Percentiles rank a stretch among this genome's conserved stretches.
Conservation (phyloP, 1,140 invertebrate genomes). For the Drosophila sechellia region DNA sequence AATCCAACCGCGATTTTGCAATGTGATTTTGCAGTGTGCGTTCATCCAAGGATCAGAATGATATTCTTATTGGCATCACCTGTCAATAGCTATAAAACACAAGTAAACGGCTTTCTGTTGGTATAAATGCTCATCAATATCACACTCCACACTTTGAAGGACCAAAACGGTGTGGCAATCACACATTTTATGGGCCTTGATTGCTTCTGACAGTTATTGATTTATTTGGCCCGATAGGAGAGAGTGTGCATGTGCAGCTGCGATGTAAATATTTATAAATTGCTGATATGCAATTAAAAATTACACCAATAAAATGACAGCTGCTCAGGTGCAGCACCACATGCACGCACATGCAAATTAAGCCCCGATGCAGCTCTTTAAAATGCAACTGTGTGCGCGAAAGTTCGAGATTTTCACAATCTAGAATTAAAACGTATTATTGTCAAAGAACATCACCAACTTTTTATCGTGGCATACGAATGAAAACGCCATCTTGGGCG, state of each 20-base stretch:
- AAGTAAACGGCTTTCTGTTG: slow-evolving; percentile 30
- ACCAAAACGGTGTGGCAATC: slow-evolving; percentile 19
- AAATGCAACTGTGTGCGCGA: slow-evolving; percentile 14
- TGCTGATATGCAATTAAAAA: slow-evolving; percentile 75
- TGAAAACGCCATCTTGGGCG: no score
- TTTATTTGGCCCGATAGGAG: slow-evolving; percentile 42
- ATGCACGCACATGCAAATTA: slow-evolving; percentile 11
- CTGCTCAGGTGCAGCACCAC: slow-evolving; percentile 38
- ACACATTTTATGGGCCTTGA: slow-evolving; percentile 64
- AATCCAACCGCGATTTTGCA: no score
- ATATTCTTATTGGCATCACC: slow-evolving; percentile 1
- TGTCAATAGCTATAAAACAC: slow-evolving; percentile 19
- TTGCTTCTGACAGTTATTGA: slow-evolving; percentile 79
- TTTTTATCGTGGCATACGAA: not conserved
- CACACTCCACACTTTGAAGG: slow-evolving; percentile 19
- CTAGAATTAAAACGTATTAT: slow-evolving; percentile 17
- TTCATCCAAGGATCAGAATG: not conserved
- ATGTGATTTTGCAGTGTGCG: no score
- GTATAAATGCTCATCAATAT: slow-evolving; percentile 43
- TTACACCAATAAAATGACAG: slow-evolving; percentile 64
- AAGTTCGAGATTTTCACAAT: slow-evolving; percentile 7
- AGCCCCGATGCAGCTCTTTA: slow-evolving; percentile 39
- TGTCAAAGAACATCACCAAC: not conserved
- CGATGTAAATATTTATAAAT: slow-evolving; percentile 68
- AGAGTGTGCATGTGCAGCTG: slow-evolving; percentile 17